Evolutionary conservation across 2,113 vertebrate genomes (phyloP), one percentile per base, ranked within the genome.

Genomic region (Pantherophis guttatus): DNA sequence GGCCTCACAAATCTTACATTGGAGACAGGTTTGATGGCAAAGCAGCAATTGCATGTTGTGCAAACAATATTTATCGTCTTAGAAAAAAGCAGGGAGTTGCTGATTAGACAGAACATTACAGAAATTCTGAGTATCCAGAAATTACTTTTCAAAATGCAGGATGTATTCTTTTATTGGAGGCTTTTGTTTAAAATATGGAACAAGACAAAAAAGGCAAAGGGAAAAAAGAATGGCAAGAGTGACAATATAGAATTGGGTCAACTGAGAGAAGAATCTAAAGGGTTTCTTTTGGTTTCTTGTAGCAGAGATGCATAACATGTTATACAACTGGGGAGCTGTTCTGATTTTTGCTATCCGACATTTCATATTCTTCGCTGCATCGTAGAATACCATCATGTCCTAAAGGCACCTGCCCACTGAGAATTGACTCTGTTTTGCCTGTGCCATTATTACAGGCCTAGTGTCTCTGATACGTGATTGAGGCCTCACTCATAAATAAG

Each of bases 401-500:
- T 96, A 94, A 94, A 96, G 94, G 94, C 94, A 94, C 95, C 95
- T 94, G 88, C 96, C 94, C 93, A 96, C 95, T 93, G 94, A 96
- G 96, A 96, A 94, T 95, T 0, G 0, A 62, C 92, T 97, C 94
- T 96, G 95, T 96, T 97, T 96, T 96, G 92, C 94, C 96, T 96
- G 92, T 94, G 92, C 95, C 94, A 93, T 97, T 97, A 96, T 97
- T 97, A 94, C 12, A 97, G 96, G 92, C 75, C 96, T 91, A 92
- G 94, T 97, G 95, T 96, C 96, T 97, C 96, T 94, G 94, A 90
- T 95, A 97, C 95, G 95, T 97, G 97, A 97, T 97, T 97, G 97
- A 97, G 95, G 95, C 96, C 96, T 97, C 94, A 97, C 95, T 97
- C 96, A 96, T 97, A 97, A 97, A 96, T 96, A 96, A 96, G 93